Base-by-base conservation (phyloP, 2,888 invertebrate species). In the Phyllotreta cruciferae region DNA sequence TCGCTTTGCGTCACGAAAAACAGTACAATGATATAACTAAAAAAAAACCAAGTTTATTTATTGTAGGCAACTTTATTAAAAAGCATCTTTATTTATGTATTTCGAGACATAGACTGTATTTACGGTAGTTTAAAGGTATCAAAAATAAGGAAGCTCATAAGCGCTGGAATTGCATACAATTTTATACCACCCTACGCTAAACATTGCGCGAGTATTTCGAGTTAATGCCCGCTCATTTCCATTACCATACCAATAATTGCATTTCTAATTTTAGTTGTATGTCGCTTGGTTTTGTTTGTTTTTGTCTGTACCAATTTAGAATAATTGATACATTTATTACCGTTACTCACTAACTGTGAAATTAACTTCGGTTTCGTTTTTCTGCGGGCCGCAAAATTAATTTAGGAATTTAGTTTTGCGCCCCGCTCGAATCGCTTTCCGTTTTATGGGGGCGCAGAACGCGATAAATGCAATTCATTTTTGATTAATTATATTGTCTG, bases 281-380 rank as follows among this genome's bases (percentile, higher is more conserved):
- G 39, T 37, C 36, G 53, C 44, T 53, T 24, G 44, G 24, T 24
- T 24, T 11, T 41, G 14, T 44, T 60, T 60, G 52, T 60, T 52
- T 58, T 68, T 63, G 63, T 53, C 38, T 42, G 53, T 50, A 50
- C 34, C 66, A 63, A 63, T 67, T 72, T 44, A 67, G 69, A 75
- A 75, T 76, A 75, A 76, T 76, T 75, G 76, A 76, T 76, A 75
- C 76, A 74, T 75, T 74, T 74, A 74, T 74, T 74, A 74, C 73
- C 68, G 72, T 69, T 71, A 72, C 68, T 73, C 74, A 71, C 72
- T 72, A 74, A 71, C 74, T 76, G 75, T 76, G 76, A 76, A 76
- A 76, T 76, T 75, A 74, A 75, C 75, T 74, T 72, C 68, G 61
- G 68, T 67, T 66, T 58, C 67, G 69, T 74, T 76, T 76, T 74